These are phyloP conservation scores for Apis dorsata DNA, from an alignment of 1,140 invertebrate species.

Conservation along the genomic window DNA sequence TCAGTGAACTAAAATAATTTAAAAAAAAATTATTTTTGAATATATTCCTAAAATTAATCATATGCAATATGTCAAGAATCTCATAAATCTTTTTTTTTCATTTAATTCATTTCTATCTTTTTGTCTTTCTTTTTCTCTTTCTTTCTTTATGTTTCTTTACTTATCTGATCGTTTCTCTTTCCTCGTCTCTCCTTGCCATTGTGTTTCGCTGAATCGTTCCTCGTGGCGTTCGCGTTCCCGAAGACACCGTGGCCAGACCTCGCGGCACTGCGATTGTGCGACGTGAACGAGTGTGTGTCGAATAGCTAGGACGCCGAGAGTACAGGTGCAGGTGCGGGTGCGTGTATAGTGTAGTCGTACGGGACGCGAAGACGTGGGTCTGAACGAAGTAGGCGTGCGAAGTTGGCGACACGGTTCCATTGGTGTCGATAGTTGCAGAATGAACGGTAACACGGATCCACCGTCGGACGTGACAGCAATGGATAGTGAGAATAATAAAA, in stretches of 20 bases:
- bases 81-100: neutral
- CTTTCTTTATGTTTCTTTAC: neutral
- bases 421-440: constrained; percentile 57
- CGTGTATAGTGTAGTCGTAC: constrained; percentile 23
- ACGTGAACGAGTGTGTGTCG: constrained; percentile 28
- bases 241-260: constrained; percentile 33
- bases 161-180: constrained; percentile 1
- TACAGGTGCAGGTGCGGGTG: constrained; percentile 53
- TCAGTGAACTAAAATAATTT: neutral
- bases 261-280: constrained; percentile 19
- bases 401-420: neutral
- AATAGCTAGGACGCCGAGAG: constrained; percentile 38
- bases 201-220: constrained; percentile 23
- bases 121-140: neutral
- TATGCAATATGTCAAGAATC: neutral
- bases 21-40: neutral
- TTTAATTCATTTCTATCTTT: neutral
- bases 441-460: constrained; percentile 71
- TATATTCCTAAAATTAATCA: neutral
- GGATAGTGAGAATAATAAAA: constrained; percentile 63
- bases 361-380: constrained; percentile 22
- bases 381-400: constrained; percentile 12
- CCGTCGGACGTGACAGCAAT: constrained; percentile 70
- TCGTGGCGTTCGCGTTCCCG: constrained; percentile 57
- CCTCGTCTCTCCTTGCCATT: neutral